Conservation (phyloP, 2,113 vertebrate genomes). For the Scomber colias region DNA sequence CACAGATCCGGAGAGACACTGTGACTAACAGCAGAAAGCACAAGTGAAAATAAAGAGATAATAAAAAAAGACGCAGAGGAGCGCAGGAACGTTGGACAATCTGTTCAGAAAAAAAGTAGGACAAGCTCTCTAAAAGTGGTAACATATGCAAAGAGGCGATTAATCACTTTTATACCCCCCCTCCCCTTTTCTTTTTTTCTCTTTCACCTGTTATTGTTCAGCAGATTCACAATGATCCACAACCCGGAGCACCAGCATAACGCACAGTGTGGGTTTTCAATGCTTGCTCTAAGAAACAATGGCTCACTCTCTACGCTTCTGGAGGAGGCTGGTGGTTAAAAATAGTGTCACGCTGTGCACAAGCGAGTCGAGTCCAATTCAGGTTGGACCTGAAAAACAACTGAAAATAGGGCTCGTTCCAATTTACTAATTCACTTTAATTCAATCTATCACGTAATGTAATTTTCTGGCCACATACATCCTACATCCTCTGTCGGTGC, state of each 20-base stretch:
- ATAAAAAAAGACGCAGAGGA: background rate
- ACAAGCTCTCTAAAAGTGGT: conserved; percentile 12
- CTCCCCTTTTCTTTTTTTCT: background rate
- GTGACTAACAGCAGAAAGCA: background rate
- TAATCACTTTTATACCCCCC: conserved; percentile 7
- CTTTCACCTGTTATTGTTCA: conserved; percentile 29
- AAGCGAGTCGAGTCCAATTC: conserved; percentile 33
- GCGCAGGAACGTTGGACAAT: conserved; percentile 2
- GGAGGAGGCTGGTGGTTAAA: conserved; percentile 61
- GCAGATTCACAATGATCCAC: conserved; percentile 22
- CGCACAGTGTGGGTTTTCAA: conserved; percentile 36
- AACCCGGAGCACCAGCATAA: conserved; percentile 6
- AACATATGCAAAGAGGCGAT: conserved; percentile 23
- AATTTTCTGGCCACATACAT: background rate
- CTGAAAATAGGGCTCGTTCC: background rate
- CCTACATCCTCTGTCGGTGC: background rate
- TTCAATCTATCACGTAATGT: background rate
- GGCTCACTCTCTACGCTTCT: conserved; percentile 32
- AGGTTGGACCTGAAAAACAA: conserved; percentile 2
- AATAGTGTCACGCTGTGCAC: conserved; percentile 44
- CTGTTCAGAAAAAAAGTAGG: conserved; percentile 18
- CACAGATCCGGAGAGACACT: background rate
- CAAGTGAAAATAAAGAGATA: background rate
- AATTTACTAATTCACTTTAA: background rate
- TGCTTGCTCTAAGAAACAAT: conserved; percentile 42